Conservation (phyloP, 2,113 vertebrate species). For the Sakesphorus luctuosus region DNA sequence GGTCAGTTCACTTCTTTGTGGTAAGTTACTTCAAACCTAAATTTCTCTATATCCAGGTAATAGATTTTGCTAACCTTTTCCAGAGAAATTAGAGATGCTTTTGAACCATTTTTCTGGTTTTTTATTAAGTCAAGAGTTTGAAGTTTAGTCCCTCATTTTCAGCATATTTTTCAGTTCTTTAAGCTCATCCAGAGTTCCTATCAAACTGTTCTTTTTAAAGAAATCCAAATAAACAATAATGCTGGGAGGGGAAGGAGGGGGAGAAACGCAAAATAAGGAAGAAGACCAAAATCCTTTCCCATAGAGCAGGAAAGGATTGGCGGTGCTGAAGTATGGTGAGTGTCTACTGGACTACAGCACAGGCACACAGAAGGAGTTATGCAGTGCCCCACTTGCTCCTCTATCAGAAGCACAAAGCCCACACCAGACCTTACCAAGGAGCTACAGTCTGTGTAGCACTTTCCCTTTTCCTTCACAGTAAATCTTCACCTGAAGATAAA, state of each 20-base stretch:
- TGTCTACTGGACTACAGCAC: not conserved
- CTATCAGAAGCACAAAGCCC: not conserved
- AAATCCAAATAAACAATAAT: not conserved
- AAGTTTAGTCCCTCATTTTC: not conserved
- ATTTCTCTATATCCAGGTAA: not conserved
- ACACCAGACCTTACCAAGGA: not conserved
- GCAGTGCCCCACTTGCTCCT: not conserved
- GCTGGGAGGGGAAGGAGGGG: too few relatives aligned
- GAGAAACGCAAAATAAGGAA: not conserved
- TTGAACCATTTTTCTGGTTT: not conserved
- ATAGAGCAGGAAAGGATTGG: not conserved
- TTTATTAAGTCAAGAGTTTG: not conserved
- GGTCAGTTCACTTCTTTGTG: not conserved
- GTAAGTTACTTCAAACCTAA: not conserved
- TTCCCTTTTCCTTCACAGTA: not conserved
- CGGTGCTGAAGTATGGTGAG: not conserved
- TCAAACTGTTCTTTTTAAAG: not conserved
- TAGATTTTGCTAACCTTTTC: not conserved
- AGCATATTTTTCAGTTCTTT: not conserved
- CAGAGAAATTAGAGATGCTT: not conserved
- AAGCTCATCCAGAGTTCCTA: not conserved
- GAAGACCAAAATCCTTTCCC: not conserved
- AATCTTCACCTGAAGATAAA: not conserved
- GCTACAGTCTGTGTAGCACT: not conserved
- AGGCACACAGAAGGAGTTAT: rapidly evolving